Percentiles rank a stretch among this genome's conserved stretches.
These are phyloP conservation scores for Microplitis mediator DNA, from an alignment of 1,140 invertebrate species.

Conservation along the genomic window DNA sequence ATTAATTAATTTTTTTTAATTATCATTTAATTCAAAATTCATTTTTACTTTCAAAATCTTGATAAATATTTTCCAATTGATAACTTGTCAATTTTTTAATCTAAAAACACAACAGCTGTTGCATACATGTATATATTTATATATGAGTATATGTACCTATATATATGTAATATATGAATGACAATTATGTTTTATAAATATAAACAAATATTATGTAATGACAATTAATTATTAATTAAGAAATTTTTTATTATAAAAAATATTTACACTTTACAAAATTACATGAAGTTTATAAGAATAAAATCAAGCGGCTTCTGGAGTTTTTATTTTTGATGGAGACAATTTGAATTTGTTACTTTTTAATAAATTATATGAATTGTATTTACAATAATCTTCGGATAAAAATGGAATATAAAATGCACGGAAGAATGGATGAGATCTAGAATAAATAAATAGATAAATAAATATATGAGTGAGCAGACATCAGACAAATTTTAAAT, in stretches of 20 bases:
- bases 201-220: not conserved
- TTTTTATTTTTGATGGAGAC: conserved; percentile 38
- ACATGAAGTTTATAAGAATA: not conserved
- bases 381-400: conserved; percentile 74
- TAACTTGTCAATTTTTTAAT: no score
- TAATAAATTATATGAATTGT: conserved; percentile 82
- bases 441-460: conserved; percentile 44
- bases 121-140: no score
- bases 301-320: conserved; percentile 36
- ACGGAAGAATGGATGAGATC: conserved; percentile 79
- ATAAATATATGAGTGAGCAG: conserved; percentile 24
- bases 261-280: not conserved
- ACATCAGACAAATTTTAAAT: conserved; percentile 8
- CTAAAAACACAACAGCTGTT: no score
- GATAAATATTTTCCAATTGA: no score
- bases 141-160: no score
- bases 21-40: no score
- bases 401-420: conserved; percentile 90
- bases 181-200: no score
- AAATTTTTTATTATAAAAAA: not conserved
- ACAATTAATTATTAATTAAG: not conserved
- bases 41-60: no score
- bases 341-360: conserved; percentile 65
- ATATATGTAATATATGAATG: no score
- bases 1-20: no score